Evolutionary conservation across 2,888 invertebrate species (phyloP), one percentile per base, ranked within the genome.

Genomic region (Strigamia crassipes): DNA sequence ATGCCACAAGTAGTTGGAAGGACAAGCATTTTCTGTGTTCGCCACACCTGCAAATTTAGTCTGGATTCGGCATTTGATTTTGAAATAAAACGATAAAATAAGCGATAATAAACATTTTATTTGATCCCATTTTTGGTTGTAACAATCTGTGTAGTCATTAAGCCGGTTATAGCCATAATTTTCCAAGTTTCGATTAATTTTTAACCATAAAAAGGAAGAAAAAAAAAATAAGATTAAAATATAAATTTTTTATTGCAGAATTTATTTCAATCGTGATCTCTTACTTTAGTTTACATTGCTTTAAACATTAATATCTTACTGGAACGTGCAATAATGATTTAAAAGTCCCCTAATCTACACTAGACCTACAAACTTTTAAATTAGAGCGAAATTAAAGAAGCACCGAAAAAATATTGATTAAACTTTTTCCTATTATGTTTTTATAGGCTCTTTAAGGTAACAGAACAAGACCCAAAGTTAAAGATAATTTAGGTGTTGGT

Each of bases 271-370:
- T 56, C 56, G 9, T 56, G 56, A n/a, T 18, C 18, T 56, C 56
- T 56, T 56, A 56, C 21, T 56, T 56, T 21, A 18, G 1, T 56
- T 18, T 56, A 3, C n/a, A 56, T 56, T 18, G 56, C n/a, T 56
- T 56, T 56, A 56, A 56, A 56, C 56, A 56, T 56, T 56, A 56
- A 56, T 56, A 56, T 56, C 18, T 56, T 56, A 56, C 18, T 56
- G 6, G 8, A 6, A 21, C 18, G 2, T 56, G 18, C 56, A 9
- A 56, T 56, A 56, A 56, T 56, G n/a, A 56, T 56, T 56, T 56
- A 56, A 56, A 56, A 56, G 56, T 56, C 9, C 18, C 18, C n/a
- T 56, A 56, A 56, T 56, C 18, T 51, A 51, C 1, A n/a, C 13
- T n/a, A 27, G 27, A n/a, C n/a, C n/a, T n/a, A 51, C n/a, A 18